These are phyloP conservation scores for Schizaphis graminum DNA, from an alignment of 2,888 invertebrate genomes.

Conservation along the genomic window DNA sequence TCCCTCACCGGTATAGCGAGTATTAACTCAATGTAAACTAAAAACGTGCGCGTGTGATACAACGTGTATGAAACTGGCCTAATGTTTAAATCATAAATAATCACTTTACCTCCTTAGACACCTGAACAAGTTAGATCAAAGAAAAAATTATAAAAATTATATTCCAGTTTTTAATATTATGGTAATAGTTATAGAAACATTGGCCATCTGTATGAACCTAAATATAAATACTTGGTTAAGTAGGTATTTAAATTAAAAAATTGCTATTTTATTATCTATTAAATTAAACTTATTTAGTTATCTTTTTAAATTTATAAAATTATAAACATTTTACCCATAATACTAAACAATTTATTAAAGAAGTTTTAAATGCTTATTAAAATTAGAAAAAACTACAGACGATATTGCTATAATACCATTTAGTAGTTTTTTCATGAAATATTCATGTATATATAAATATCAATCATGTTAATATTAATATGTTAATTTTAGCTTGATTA, in stretches of 20 bases:
- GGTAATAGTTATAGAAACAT: not conserved
- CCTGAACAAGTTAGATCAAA: not conserved
- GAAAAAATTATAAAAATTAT: too few species aligned
- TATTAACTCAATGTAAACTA: too few species aligned
- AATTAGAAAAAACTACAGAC: not conserved
- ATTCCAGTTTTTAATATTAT: not conserved
- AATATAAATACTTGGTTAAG: not conserved
- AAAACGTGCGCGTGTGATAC: too few species aligned
- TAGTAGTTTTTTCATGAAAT: not conserved
- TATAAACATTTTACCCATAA: not conserved
- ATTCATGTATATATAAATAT: slow-evolving; percentile 1
- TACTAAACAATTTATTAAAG: not conserved
- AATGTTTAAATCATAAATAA: not conserved
- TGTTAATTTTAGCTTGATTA: slow-evolving; percentile 10
- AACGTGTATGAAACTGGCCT: too few species aligned
- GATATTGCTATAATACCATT: too few species aligned
- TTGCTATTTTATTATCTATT: not conserved
- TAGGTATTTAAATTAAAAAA: not conserved
- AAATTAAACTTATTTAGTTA: not conserved
- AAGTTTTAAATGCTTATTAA: not conserved
- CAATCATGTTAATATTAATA: not conserved
- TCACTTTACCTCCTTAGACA: not conserved
- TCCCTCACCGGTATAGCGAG: too few species aligned
- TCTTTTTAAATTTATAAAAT: not conserved
- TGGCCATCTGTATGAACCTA: not conserved